phyloP scores from a whole-genome alignment of 1,140 invertebrate species.

The Caenorhabditis briggsae region DNA sequence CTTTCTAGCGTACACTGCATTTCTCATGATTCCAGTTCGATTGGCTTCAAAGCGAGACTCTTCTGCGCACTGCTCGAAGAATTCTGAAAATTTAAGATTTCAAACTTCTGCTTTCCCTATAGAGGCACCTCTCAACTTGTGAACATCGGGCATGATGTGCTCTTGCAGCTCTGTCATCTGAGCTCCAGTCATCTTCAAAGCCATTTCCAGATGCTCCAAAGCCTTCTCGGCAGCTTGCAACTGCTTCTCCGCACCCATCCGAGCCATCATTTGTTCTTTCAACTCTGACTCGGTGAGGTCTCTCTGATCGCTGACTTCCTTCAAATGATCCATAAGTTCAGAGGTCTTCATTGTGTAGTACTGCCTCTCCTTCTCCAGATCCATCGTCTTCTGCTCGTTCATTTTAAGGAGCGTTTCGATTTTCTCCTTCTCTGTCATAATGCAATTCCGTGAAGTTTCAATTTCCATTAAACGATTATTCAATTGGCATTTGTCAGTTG shows the following conservation, averaged over 20 bases:
- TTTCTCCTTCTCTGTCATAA: constrained; percentile 69
- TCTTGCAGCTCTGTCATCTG: constrained; percentile 72
- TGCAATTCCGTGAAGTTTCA: constrained; percentile 68
- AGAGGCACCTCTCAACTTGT: constrained; percentile 70
- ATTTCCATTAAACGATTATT: constrained; percentile 70
- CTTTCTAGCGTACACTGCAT: constrained; percentile 77
- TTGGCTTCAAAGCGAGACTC: constrained; percentile 78
- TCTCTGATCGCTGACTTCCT: constrained; percentile 74
- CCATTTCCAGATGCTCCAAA: constrained; percentile 72
- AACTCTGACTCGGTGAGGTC: constrained; percentile 73
- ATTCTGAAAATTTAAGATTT: too few relatives aligned
- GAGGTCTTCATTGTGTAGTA: constrained; percentile 68
- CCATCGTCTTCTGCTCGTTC: constrained; percentile 67
- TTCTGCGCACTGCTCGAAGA: constrained; percentile 79
- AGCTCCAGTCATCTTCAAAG: constrained; percentile 70
- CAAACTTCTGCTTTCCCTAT: too few relatives aligned
- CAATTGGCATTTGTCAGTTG: constrained; percentile 65
- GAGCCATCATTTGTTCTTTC: constrained; percentile 71
- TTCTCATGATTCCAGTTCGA: constrained; percentile 79
- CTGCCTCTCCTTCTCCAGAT: constrained; percentile 68
- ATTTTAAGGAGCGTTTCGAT: constrained; percentile 64
- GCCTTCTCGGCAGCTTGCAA: constrained; percentile 68
- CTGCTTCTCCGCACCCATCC: constrained; percentile 73
- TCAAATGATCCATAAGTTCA: constrained; percentile 64
- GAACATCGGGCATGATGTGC: constrained; percentile 72